These are phyloP conservation scores for Orthosia incerta DNA, from an alignment of 2,888 invertebrate species.

Conservation along the genomic window DNA sequence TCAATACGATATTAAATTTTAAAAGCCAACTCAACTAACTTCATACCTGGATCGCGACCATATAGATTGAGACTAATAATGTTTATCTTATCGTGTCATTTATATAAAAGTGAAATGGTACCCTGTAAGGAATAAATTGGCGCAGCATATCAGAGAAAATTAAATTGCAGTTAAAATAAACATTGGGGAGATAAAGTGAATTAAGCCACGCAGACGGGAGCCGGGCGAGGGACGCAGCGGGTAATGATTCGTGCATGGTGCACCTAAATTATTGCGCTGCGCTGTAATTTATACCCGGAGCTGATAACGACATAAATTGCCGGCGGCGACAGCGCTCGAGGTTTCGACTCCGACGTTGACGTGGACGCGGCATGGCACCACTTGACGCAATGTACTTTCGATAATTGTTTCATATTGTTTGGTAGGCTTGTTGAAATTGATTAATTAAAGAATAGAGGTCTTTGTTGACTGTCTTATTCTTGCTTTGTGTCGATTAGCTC, in stretches of 20 bases:
- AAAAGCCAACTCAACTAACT: constrained; percentile 31
- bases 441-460: constrained; percentile 9
- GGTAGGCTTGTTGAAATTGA: constrained; percentile 18
- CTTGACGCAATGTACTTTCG: constrained; percentile 77
- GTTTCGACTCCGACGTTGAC: constrained; percentile 85
- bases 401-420: constrained; percentile 58
- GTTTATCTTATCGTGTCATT: constrained; percentile 43
- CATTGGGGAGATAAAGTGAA: constrained; percentile 87
- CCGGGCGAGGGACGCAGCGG: constrained; percentile 80
- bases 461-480: background rate
- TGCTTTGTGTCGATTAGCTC: too few relatives aligned
- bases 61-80: constrained; percentile 60
- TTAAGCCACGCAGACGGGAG: constrained; percentile 82
- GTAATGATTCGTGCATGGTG: constrained; percentile 90
- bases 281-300: constrained; percentile 88
- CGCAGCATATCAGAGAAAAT: constrained; percentile 73
- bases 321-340: constrained; percentile 83
- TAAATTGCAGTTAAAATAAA: constrained; percentile 84
- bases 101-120: constrained; percentile 31
- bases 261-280: constrained; percentile 89
- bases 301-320: constrained; percentile 90
- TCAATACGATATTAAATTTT: constrained; percentile 20
- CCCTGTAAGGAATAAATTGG: constrained; percentile 63
- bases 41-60: constrained; percentile 47
- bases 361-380: constrained; percentile 85